phyloP scores from a whole-genome alignment of 1,140 invertebrate genomes.

The Pachyrhynchus sulphureomaculatus region DNA sequence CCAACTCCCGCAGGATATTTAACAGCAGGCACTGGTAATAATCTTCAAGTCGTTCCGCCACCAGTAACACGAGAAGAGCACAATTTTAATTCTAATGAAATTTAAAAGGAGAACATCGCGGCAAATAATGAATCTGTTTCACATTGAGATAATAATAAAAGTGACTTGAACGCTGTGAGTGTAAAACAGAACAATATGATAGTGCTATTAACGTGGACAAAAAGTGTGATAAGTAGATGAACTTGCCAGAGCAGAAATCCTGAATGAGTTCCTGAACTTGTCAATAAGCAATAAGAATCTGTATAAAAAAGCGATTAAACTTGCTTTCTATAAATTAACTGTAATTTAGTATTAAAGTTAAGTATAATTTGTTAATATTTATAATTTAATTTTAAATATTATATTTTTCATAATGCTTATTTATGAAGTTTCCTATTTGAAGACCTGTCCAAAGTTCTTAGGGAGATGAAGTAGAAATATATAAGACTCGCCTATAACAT shows the following conservation, averaged over 20 bases:
- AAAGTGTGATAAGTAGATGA: too few species aligned
- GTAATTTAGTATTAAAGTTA: conserved; percentile 4
- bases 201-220: not conserved
- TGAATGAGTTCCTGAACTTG: too few species aligned
- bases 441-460: too few species aligned
- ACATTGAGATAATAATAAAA: too few species aligned
- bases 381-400: conserved; percentile 12
- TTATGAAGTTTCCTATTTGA: not conserved
- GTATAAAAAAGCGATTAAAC: not conserved
- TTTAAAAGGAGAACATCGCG: conserved; percentile 12
- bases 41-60: conserved; percentile 75
- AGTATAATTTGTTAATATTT: conserved; percentile 3
- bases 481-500: too few species aligned
- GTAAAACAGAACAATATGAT: not conserved
- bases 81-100: conserved; percentile 13
- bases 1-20: conserved; percentile 79
- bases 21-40: conserved; percentile 73
- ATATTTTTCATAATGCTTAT: conserved; percentile 22
- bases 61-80: conserved; percentile 70
- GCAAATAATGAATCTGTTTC: too few species aligned
- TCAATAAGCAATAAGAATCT: not conserved
- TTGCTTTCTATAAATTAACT: not conserved
- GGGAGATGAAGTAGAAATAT: too few species aligned
- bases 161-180: too few species aligned
- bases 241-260: too few species aligned